Conservation (phyloP, 2,888 invertebrate genomes). For the Ichneumoninae sp. region DNA sequence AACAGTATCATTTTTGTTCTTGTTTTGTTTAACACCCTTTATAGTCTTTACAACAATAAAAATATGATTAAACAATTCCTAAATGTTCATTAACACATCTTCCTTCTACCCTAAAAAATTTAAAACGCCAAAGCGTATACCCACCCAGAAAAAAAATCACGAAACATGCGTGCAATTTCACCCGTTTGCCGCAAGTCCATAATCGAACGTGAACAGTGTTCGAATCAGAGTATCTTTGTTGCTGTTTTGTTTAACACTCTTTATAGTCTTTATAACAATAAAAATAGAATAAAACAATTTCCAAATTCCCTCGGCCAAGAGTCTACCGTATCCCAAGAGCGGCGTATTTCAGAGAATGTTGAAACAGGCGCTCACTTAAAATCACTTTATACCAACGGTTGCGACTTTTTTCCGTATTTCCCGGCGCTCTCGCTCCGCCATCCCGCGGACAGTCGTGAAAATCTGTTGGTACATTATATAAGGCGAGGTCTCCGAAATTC, state of each 20-base stretch:
- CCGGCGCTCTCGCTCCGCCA: slow-evolving; percentile 64
- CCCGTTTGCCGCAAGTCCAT: too few relatives aligned
- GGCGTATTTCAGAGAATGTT: slow-evolving; percentile 32
- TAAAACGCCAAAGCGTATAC: too few relatives aligned
- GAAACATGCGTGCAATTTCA: too few relatives aligned
- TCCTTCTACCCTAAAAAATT: not conserved
- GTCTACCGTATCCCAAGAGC: slow-evolving; percentile 24
- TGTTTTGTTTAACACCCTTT: too few relatives aligned
- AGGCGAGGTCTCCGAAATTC: not conserved
- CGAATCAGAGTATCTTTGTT: too few relatives aligned
- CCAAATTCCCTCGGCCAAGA: slow-evolving; percentile 71
- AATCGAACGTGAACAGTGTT: too few relatives aligned
- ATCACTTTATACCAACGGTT: slow-evolving; percentile 79
- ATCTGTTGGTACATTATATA: slow-evolving; percentile 34
- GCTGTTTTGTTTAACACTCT: too few relatives aligned
- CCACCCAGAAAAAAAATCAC: too few relatives aligned
- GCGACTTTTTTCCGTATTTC: slow-evolving; percentile 71
- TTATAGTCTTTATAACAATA: not conserved
- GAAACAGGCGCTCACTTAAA: slow-evolving; percentile 77
- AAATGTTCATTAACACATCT: not conserved
- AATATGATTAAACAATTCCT: too few relatives aligned
- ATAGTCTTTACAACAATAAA: not conserved
- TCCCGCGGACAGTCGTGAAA: slow-evolving; percentile 72
- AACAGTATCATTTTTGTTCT: too few relatives aligned
- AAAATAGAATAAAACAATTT: slow-evolving; percentile 65